These are phyloP conservation scores for Coreoperca whiteheadi DNA, from an alignment of 2,113 vertebrate species.

Conservation along the genomic window DNA sequence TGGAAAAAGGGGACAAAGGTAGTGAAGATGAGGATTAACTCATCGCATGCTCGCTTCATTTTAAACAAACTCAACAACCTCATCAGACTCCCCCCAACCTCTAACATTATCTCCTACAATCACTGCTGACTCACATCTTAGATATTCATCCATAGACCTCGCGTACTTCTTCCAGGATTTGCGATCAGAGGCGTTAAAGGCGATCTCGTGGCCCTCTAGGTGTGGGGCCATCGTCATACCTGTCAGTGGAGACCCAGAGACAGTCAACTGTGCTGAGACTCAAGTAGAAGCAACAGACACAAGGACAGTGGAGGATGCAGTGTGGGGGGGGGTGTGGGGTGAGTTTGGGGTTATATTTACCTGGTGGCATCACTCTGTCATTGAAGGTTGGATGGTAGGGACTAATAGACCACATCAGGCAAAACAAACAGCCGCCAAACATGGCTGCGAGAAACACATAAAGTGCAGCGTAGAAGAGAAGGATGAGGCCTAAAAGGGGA, in stretches of 20 bases:
- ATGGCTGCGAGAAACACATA: conserved; percentile 94
- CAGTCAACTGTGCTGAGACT: conserved; percentile 80
- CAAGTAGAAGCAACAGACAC: conserved; percentile 42
- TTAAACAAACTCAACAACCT: conserved; percentile 55
- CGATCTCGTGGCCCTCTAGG: conserved; percentile 88
- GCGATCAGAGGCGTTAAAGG: conserved; percentile 89
- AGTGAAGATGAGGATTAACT: conserved; percentile 65
- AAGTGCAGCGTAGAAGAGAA: conserved; percentile 93
- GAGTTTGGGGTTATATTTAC: conserved; percentile 78
- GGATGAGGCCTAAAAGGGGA: conserved; percentile 88
- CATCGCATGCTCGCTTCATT: conserved; percentile 47
- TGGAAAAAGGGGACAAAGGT: conserved; percentile 71
- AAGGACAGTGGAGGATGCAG: conserved; percentile 15
- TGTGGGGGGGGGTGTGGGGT: not conserved
- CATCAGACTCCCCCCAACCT: conserved; percentile 1
- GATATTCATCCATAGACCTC: conserved; percentile 89
- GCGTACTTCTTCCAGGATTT: conserved; percentile 92
- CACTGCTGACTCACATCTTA: conserved; percentile 87
- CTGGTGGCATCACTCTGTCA: conserved; percentile 94
- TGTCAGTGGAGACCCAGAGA: conserved; percentile 83
- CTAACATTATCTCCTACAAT: not conserved
- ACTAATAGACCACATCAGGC: conserved; percentile 93
- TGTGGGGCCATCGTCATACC: conserved; percentile 96
- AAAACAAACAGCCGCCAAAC: conserved; percentile 93
- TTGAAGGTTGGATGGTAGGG: conserved; percentile 91